Conservation (phyloP, 2,888 invertebrate species). For the Anticlea derivata region DNA sequence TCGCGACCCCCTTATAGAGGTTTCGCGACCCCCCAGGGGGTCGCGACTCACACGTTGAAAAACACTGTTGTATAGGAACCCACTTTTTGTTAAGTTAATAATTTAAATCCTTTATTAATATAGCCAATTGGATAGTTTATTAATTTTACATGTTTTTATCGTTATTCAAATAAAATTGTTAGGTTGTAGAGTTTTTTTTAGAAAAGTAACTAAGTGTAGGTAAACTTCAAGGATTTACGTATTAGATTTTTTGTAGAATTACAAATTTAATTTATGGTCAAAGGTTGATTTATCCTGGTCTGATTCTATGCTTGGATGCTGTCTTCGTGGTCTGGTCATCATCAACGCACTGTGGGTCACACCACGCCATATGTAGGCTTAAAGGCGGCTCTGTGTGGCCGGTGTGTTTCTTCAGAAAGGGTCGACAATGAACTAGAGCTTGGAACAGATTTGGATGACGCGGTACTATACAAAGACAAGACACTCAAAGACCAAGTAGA, state of each 20-base stretch:
- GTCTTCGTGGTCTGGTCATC: constrained; percentile 51
- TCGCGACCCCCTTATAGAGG: no score
- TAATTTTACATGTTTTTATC: no score
- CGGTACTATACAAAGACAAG: constrained; percentile 93
- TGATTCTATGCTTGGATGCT: constrained; percentile 82
- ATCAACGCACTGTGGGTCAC: constrained; percentile 56
- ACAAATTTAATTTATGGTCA: neutral
- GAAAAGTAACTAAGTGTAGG: no score
- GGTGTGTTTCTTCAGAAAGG: constrained; percentile 88
- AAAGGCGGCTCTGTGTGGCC: constrained; percentile 84
- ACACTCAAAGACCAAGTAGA: constrained; percentile 95
- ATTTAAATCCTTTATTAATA: no score
- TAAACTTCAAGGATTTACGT: no score
- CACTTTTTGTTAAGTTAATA: no score
- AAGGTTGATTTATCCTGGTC: constrained; percentile 57
- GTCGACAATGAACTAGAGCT: constrained; percentile 86
- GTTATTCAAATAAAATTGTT: no score
- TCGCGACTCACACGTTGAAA: no score
- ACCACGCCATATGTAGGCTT: constrained; percentile 72
- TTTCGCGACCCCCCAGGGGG: no score
- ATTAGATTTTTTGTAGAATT: neutral
- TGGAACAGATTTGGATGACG: constrained; percentile 89
- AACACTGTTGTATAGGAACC: no score
- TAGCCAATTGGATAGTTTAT: no score
- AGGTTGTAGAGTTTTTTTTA: no score